These are phyloP conservation scores for Drosophila lacertosa DNA, from an alignment of 1,140 invertebrate genomes.

Conservation along the genomic window DNA sequence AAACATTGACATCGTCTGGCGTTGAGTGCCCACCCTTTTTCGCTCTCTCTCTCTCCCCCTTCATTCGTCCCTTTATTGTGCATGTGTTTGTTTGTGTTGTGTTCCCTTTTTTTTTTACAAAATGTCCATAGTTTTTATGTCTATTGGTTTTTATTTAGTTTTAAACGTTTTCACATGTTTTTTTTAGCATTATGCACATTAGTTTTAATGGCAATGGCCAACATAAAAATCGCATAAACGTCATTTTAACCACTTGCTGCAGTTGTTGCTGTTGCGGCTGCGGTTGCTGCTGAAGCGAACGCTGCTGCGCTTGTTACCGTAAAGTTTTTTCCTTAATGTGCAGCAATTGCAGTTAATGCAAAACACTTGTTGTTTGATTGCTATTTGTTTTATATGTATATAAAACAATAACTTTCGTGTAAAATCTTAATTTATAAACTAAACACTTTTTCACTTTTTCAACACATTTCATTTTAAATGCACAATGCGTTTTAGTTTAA, in stretches of 20 bases:
- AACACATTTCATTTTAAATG: neutral
- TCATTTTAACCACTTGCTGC: constrained; percentile 5
- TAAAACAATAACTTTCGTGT: no score
- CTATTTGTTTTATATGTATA: no score
- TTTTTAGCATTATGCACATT: constrained; percentile 42
- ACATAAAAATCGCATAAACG: constrained; percentile 36
- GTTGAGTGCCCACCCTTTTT: neutral
- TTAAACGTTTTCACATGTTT: constrained; percentile 50
- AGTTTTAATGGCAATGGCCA: constrained; percentile 42
- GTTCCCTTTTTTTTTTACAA: constrained; percentile 8
- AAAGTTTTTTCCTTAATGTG: neutral
- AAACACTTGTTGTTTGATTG: neutral
- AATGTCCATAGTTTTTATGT: constrained; percentile 17
- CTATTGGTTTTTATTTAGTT: constrained; percentile 39
- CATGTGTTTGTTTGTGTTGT: neutral
- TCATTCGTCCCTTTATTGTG: neutral
- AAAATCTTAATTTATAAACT: no score
- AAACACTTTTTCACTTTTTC: neutral
- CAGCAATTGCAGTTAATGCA: constrained; percentile 2
- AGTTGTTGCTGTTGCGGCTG: neutral
- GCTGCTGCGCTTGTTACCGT: neutral
- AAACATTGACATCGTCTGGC: constrained; percentile 11
- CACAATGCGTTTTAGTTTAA: constrained; percentile 4
- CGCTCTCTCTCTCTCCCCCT: neutral
- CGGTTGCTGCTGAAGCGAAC: neutral